Conservation (phyloP, 23 tunicate species). For the Halocynthia aurantium region DNA sequence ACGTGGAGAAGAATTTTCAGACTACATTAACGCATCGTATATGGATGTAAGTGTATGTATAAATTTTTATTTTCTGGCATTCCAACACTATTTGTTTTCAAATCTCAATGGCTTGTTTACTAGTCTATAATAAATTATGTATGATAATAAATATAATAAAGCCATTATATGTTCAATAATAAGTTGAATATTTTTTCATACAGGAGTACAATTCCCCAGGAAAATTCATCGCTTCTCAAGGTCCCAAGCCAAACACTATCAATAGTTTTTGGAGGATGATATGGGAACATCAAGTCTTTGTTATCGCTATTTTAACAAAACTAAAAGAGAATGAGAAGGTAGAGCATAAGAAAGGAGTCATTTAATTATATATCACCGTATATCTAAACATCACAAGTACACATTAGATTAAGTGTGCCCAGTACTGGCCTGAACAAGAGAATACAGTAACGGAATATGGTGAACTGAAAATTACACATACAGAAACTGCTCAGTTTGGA, state of each 20-base stretch:
- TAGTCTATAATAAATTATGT: background rate
- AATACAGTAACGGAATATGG: too few relatives aligned
- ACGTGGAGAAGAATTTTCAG: constrained; percentile 30
- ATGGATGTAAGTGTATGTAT: constrained; percentile 22
- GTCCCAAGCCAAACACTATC: constrained; percentile 27
- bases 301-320: constrained; percentile 16
- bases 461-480: too few relatives aligned
- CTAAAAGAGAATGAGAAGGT: background rate
- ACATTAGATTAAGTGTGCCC: too few relatives aligned
- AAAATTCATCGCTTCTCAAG: constrained; percentile 39
- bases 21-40: constrained; percentile 36
- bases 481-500: too few relatives aligned
- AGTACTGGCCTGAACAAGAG: too few relatives aligned
- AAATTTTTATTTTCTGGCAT: background rate
- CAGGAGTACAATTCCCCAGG: constrained; percentile 7
- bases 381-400: too few relatives aligned
- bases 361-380: too few relatives aligned
- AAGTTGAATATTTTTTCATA: too few relatives aligned
- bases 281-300: constrained; percentile 15
- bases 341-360: too few relatives aligned
- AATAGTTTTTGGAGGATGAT: constrained; percentile 45
- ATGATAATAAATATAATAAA: background rate
- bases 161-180: background rate
- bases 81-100: too few relatives aligned
- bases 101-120: too few relatives aligned